Percentiles rank a stretch among this genome's conserved stretches.
phyloP scores from a whole-genome alignment of 2,797 vertebrate species.

The Tenualosa thibaudeaui region DNA sequence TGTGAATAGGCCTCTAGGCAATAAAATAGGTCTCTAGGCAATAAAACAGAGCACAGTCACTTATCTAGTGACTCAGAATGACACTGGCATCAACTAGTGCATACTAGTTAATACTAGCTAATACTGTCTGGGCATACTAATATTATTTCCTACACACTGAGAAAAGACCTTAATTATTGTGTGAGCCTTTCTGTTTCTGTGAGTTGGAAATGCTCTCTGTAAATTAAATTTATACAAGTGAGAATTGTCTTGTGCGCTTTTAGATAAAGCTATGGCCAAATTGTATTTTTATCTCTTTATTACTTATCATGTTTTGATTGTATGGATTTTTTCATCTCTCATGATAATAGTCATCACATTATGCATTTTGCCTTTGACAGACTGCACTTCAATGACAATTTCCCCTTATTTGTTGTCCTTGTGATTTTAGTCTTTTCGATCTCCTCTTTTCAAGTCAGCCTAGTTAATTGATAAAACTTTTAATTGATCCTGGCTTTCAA shows the following conservation, averaged over 20 bases:
- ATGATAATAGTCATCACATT: conserved; percentile 20
- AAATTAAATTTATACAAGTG: neutral
- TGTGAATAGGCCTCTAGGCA: neutral
- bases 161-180: neutral
- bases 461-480: conserved; percentile 17
- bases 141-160: neutral
- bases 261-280: neutral
- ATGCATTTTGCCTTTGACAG: neutral
- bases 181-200: neutral
- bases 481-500: neutral
- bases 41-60: neutral
- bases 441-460: neutral
- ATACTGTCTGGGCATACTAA: neutral
- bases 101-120: too few species aligned
- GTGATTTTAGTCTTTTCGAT: neutral
- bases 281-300: conserved; percentile 5
- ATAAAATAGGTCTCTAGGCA: neutral
- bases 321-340: conserved; percentile 1
- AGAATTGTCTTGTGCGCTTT: neutral
- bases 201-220: neutral
- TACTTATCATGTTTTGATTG: neutral
- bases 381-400: conserved; percentile 4
- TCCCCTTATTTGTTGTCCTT: neutral
- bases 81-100: neutral
- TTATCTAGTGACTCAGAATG: neutral